phyloP scores from a whole-genome alignment of 2,797 vertebrate species.

The Danio albolineatus region DNA sequence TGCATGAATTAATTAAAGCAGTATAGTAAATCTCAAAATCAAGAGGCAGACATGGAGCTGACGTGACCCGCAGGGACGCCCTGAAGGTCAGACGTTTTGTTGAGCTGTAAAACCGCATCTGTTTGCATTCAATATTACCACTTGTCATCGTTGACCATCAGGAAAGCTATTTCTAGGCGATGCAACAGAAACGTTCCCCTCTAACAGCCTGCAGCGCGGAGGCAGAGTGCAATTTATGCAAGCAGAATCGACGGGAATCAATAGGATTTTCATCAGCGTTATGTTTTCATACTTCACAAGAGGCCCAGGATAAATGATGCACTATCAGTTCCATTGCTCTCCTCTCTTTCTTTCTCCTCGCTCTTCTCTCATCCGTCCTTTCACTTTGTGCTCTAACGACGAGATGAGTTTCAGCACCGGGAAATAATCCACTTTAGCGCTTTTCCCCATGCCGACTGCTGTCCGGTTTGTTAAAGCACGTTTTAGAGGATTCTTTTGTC shows the following conservation, averaged over 20 bases:
- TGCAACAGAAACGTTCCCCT: slow-evolving; percentile 67
- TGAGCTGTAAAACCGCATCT: slow-evolving; percentile 47
- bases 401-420: slow-evolving; percentile 67
- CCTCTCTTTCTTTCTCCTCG: slow-evolving; percentile 51
- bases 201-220: slow-evolving; percentile 65
- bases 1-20: slow-evolving; percentile 34
- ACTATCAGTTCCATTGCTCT: slow-evolving; percentile 66
- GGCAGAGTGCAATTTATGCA: slow-evolving; percentile 77
- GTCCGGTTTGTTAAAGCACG: slow-evolving; percentile 65
- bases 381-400: slow-evolving; percentile 65
- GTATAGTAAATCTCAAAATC: slow-evolving; percentile 2
- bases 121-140: slow-evolving; percentile 46
- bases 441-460: slow-evolving; percentile 17
- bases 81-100: slow-evolving; percentile 44
- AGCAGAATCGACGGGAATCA: slow-evolving; percentile 77
- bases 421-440: slow-evolving; percentile 63
- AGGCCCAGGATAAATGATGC: slow-evolving; percentile 76
- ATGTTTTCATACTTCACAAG: slow-evolving; percentile 78
- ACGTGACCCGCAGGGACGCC: slow-evolving; percentile 21
- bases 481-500: slow-evolving; percentile 19
- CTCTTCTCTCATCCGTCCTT: slow-evolving; percentile 63
- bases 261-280: slow-evolving; percentile 84
- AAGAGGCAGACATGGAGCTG: not conserved
- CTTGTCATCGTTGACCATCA: slow-evolving; percentile 63
- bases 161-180: slow-evolving; percentile 58